Percentiles rank a stretch among this genome's conserved stretches.
These are phyloP conservation scores for Scolopax mira DNA, from an alignment of 2,113 vertebrate genomes.

Conservation along the genomic window DNA sequence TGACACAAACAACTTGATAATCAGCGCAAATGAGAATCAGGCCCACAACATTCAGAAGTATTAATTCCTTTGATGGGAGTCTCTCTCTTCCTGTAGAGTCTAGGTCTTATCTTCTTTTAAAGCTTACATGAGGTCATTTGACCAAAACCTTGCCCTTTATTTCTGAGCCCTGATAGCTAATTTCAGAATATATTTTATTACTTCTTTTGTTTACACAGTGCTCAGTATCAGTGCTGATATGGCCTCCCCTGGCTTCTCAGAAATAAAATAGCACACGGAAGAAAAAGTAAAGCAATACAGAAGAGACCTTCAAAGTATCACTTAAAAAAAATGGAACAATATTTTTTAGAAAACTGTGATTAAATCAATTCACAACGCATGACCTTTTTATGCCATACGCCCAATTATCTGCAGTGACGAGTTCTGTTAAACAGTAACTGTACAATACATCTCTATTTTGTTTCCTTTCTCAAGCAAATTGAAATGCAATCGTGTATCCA, in stretches of 20 bases:
- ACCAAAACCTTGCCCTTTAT: conserved; percentile 41
- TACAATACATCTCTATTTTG: background rate
- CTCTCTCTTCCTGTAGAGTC: background rate
- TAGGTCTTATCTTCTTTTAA: background rate
- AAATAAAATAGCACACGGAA: background rate
- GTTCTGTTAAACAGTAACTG: background rate
- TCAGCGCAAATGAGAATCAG: background rate
- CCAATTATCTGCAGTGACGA: background rate
- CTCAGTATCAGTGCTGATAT: background rate
- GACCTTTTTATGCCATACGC: background rate
- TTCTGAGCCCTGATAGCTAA: conserved; percentile 49
- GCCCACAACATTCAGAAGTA: background rate
- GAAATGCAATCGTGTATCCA: background rate
- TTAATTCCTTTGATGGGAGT: background rate
- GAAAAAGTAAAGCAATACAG: conserved; percentile 35
- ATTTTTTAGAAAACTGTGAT: background rate
- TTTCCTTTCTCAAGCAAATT: background rate
- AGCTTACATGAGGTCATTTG: background rate
- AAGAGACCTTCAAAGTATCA: background rate
- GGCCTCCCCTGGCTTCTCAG: background rate
- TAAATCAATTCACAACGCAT: background rate
- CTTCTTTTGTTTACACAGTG: conserved; percentile 39
- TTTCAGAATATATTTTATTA: conserved; percentile 47
- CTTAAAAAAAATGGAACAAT: background rate
- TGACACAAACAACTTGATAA: background rate